Base-by-base conservation (phyloP, 2,888 invertebrate genomes). In the Strigamia crassipes region DNA sequence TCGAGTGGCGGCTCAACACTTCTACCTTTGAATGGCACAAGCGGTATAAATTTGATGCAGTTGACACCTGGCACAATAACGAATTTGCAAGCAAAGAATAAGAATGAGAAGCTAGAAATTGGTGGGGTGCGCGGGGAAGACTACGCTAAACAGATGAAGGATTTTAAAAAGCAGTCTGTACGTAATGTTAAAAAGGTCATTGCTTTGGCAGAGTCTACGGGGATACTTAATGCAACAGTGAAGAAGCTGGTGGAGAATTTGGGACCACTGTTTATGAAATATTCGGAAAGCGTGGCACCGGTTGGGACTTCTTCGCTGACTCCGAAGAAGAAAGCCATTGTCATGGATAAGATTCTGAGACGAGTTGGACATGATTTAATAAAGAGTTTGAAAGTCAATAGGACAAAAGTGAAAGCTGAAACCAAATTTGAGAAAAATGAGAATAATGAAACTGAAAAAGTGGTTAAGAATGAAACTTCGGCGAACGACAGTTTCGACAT, bases 1-100 rank as follows among this genome's bases (percentile, higher is more conserved):
- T 34, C 78, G 21, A 6, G 9, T 18, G 46, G 46, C n/a, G 15
- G n/a, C 31, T 27, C 78, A 12, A 27, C 38, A 12, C 21, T 78
- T 78, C n/a, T 78, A 34, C 78, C 78, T 10, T 8, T 78, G 1
- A 78, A 78, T 31, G 78, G 78, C 34, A 34, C 78, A 4, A 73
- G 27, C 5, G 73, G 73, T 73, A 23, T 73, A 5, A 73, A 31
- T 18, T 73, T 73, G 12, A 23, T 73, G 73, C 73, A 73, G 21
- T n/a, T 46, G 46, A 46, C 46, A 4, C 46, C 46, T 13, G 46
- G 46, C 12, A 46, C 46, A 13, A 12, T n/a, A n/a, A 13, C 46
- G 1, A 46, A 46, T 46, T 5, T 46, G 46, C 15, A 4, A n/a
- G 46, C 46, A 6, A 46, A 46, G 46, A 46, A 13, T 9, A 46